Conservation (phyloP, 2,888 invertebrate species). For the Choristoneura rosaceana region DNA sequence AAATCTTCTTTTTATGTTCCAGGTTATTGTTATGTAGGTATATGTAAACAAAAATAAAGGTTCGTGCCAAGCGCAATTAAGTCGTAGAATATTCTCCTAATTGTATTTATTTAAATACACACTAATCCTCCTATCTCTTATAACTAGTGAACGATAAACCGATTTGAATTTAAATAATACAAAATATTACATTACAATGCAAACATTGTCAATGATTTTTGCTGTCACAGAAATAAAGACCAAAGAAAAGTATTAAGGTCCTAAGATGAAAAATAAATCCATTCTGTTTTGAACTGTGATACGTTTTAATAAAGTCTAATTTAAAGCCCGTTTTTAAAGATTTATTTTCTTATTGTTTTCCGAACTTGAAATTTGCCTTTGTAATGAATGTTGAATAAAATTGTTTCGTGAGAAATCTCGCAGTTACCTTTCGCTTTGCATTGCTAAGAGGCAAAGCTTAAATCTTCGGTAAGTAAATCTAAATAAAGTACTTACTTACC, state of each 20-base stretch:
- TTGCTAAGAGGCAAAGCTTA: not conserved
- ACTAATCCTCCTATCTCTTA: conserved; percentile 26
- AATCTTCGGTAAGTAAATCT: too few species aligned
- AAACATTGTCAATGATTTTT: conserved; percentile 33
- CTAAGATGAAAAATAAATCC: not conserved
- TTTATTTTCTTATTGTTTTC: not conserved
- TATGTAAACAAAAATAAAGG: too few species aligned
- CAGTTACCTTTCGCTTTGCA: not conserved
- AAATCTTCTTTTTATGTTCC: too few species aligned
- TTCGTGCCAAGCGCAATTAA: not conserved
- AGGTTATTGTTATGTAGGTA: too few species aligned
- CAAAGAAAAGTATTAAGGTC: not conserved
- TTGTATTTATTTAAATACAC: conserved; percentile 4
- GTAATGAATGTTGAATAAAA: conserved; percentile 10
- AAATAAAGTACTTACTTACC: too few species aligned
- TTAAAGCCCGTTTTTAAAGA: not conserved
- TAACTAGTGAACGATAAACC: conserved; percentile 12
- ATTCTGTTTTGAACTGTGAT: not conserved
- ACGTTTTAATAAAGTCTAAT: not conserved
- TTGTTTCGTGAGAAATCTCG: conserved; percentile 1
- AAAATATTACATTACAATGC: conserved; percentile 27
- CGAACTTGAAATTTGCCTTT: not conserved
- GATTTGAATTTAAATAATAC: conserved; percentile 32
- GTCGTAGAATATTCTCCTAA: not conserved
- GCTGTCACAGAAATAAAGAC: too few species aligned